These are phyloP conservation scores for Caenorhabditis japonica DNA, from an alignment of 2,888 invertebrate species.

Conservation along the genomic window DNA sequence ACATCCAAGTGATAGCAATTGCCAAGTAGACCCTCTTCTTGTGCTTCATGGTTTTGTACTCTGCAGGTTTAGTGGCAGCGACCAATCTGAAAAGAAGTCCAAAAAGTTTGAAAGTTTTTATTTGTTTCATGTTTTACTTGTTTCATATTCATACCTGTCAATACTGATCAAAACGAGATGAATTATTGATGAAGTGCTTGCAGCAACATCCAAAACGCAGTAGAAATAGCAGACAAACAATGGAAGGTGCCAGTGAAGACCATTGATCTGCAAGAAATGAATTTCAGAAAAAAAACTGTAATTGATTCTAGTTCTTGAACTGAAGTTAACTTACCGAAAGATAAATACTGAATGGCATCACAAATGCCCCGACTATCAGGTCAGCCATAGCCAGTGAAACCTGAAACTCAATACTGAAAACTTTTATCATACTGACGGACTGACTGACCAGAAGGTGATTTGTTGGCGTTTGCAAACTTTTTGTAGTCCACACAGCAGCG, in stretches of 20 bases:
- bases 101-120: too few relatives aligned
- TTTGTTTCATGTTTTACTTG: too few relatives aligned
- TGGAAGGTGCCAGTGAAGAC: constrained; percentile 76
- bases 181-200: constrained; percentile 77
- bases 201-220: constrained; percentile 75
- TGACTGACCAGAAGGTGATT: constrained; percentile 64
- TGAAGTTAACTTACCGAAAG: constrained; percentile 72
- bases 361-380: constrained; percentile 73
- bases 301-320: too few relatives aligned
- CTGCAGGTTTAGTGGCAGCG: constrained; percentile 76
- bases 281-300: background rate
- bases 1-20: constrained; percentile 75
- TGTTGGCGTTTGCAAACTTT: constrained; percentile 75
- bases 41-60: constrained; percentile 77
- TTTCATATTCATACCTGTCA: constrained; percentile 67
- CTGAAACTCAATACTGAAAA: constrained; percentile 48
- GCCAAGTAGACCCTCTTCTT: constrained; percentile 73
- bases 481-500: constrained; percentile 74
- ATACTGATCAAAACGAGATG: constrained; percentile 77
- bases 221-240: constrained; percentile 74
- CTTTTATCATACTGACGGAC: too few relatives aligned
- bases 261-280: constrained; percentile 69
- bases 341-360: constrained; percentile 77
- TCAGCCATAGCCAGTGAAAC: constrained; percentile 76
- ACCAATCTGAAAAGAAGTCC: constrained; percentile 72